A percentile compares a stretch with the other conserved stretches of the same genome.
Conservation (phyloP, 2,113 vertebrate species). For the Osmerus eperlanus region DNA sequence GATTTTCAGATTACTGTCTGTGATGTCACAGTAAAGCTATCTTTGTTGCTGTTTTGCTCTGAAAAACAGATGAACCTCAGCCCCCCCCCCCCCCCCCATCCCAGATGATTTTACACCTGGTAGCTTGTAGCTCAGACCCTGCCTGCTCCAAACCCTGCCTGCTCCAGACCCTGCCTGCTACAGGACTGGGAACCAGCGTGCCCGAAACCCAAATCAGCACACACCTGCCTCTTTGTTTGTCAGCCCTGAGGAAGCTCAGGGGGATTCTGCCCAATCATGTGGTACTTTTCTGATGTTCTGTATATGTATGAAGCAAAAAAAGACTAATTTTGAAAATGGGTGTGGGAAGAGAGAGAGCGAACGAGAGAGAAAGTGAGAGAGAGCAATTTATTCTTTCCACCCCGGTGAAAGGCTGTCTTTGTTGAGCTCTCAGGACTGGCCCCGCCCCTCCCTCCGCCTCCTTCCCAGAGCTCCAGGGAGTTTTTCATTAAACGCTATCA, state of each 20-base stretch:
- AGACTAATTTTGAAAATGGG: slow-evolving; percentile 37
- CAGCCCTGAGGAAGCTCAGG: slow-evolving; percentile 32
- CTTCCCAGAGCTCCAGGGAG: slow-evolving; percentile 42
- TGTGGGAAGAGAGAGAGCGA: slow-evolving; percentile 32
- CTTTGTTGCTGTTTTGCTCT: no score
- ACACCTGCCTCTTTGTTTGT: slow-evolving; percentile 62
- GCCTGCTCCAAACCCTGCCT: background rate
- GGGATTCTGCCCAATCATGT: slow-evolving; percentile 55
- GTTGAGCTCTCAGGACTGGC: slow-evolving; percentile 54
- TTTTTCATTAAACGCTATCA: slow-evolving; percentile 70
- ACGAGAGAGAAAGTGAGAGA: slow-evolving; percentile 13
- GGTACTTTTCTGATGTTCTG: slow-evolving; percentile 60
- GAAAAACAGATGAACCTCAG: no score
- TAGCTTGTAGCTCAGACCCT: no score
- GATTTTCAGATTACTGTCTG: background rate
- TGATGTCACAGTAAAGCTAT: no score
- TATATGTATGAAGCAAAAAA: slow-evolving; percentile 59
- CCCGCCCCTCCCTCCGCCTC: slow-evolving; percentile 4
- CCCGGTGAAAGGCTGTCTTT: slow-evolving; percentile 63
- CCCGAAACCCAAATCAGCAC: slow-evolving; percentile 24
- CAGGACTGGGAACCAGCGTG: background rate
- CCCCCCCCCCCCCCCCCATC: no score
- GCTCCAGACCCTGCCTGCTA: background rate
- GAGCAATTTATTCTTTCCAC: slow-evolving; percentile 57
- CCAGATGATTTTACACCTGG: no score